Percentiles rank a stretch among this genome's conserved stretches.
phyloP scores from a whole-genome alignment of 2,113 vertebrate genomes.

The Excalfactoria chinensis region DNA sequence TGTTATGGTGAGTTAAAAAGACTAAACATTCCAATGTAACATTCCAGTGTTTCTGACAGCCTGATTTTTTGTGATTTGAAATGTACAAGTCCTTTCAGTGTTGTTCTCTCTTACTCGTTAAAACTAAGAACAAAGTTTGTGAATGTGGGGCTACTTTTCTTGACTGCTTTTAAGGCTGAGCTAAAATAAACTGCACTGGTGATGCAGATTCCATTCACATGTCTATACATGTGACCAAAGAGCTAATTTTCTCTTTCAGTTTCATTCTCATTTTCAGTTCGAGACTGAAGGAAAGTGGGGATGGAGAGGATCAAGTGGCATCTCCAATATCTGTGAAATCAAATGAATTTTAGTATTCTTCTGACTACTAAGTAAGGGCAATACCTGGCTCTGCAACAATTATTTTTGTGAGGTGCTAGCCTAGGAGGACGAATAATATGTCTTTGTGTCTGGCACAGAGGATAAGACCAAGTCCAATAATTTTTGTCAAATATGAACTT shows the following conservation, averaged over 20 bases:
- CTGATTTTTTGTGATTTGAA: conserved; percentile 76
- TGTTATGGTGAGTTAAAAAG: conserved; percentile 62
- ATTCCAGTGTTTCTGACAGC: conserved; percentile 73
- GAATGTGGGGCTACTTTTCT: conserved; percentile 20
- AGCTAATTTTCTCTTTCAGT: conserved; percentile 43
- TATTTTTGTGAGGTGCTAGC: background rate
- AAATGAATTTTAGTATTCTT: background rate
- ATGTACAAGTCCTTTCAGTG: conserved; percentile 65
- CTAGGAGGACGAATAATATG: background rate
- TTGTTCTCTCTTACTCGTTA: conserved; percentile 75
- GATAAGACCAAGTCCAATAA: background rate
- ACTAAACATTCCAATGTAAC: conserved; percentile 69
- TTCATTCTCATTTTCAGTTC: conserved; percentile 52
- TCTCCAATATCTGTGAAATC: background rate
- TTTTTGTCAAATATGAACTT: background rate
- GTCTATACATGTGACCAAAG: conserved; percentile 8
- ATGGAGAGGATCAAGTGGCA: background rate
- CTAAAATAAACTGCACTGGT: conserved; percentile 19
- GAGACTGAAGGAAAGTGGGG: conserved; percentile 2
- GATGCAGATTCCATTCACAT: conserved; percentile 36
- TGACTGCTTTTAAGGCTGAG: conserved; percentile 48
- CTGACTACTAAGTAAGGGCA: background rate
- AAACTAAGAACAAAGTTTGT: conserved; percentile 59
- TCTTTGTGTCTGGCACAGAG: background rate
- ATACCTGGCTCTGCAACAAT: background rate